A percentile compares a stretch with the other conserved stretches of the same genome.
Conservation (phyloP, 2,797 vertebrate species). For the Champsocephalus gunnari region DNA sequence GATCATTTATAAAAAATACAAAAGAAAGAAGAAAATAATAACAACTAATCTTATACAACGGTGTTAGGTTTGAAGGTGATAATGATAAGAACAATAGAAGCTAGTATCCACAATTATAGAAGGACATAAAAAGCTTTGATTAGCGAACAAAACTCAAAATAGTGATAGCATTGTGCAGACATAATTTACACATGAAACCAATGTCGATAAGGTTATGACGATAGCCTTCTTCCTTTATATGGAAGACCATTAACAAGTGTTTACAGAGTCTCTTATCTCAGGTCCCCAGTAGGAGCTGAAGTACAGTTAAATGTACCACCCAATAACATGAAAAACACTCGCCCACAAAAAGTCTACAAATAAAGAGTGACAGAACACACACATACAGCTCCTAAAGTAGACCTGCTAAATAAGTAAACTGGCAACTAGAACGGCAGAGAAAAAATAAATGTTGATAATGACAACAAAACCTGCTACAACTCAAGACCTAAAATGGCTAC, state of each 20-base stretch:
- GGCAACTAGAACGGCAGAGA: background rate
- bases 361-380: conserved; percentile 23
- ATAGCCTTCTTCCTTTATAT: conserved; percentile 14
- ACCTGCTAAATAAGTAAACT: conserved; percentile 13
- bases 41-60: conserved; percentile 1
- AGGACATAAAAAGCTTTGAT: background rate
- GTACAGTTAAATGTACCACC: conserved; percentile 17
- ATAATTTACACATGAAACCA: conserved; percentile 17
- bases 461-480: conserved; percentile 27
- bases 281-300: conserved; percentile 42
- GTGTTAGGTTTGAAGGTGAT: conserved; percentile 1
- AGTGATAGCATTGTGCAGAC: background rate
- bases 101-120: background rate
- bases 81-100: conserved; percentile 15
- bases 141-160: background rate
- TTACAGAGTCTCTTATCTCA: conserved; percentile 51
- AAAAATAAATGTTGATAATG: conserved; percentile 25
- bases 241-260: conserved; percentile 9
- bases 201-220: conserved; percentile 1
- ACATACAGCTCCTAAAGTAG: background rate
- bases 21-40: background rate
- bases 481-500: conserved; percentile 44
- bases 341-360: conserved; percentile 36
- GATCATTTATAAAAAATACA: conserved; percentile 4
- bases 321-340: conserved; percentile 40